These are phyloP conservation scores for Sardinella longiceps DNA, from an alignment of 2,797 vertebrate genomes.

Conservation along the genomic window DNA sequence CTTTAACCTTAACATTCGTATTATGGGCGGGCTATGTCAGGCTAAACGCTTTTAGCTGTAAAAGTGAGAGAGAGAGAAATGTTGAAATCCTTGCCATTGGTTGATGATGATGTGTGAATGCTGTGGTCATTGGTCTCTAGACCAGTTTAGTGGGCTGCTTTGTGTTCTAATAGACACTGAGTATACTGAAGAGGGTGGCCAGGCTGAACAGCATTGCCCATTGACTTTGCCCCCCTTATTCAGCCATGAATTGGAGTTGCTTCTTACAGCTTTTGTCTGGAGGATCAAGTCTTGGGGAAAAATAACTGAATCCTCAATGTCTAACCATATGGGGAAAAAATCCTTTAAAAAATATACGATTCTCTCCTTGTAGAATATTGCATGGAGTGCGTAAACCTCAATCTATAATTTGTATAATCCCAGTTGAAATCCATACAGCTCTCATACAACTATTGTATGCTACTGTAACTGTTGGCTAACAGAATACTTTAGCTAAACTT, in stretches of 20 bases:
- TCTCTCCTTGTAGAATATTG: too few species aligned
- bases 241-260: not conserved
- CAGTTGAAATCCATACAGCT: not conserved
- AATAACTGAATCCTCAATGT: not conserved
- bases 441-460: not conserved
- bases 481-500: not conserved
- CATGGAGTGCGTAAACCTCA: too few species aligned
- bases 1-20: too few species aligned
- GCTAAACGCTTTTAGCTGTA: too few species aligned
- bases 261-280: not conserved
- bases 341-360: too few species aligned
- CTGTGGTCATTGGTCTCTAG: not conserved
- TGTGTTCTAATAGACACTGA: constrained; percentile 10
- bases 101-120: constrained; percentile 1
- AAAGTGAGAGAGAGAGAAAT: not conserved
- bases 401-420: not conserved
- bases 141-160: not conserved
- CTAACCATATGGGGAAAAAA: too few species aligned
- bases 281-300: not conserved
- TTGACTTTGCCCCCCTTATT: not conserved
- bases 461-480: not conserved
- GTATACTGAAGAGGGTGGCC: not conserved
- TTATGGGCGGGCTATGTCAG: too few species aligned
- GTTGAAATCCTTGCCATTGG: not conserved
- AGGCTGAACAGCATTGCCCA: not conserved